These are phyloP conservation scores for Sinocyclocheilus maitianheensis DNA, from an alignment of 2,113 vertebrate genomes.

Conservation along the genomic window DNA sequence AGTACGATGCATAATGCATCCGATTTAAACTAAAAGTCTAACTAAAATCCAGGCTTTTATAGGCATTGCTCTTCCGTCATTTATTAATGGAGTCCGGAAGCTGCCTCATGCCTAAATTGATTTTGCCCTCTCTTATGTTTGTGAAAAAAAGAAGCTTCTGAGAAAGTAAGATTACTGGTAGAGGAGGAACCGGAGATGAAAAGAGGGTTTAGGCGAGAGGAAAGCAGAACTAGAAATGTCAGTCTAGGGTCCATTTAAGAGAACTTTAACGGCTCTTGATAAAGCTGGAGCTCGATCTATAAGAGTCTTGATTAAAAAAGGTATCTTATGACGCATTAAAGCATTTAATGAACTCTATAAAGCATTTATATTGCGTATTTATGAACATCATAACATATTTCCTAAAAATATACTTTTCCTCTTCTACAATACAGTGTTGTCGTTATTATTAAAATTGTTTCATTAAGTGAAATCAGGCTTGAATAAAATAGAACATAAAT, in stretches of 20 bases:
- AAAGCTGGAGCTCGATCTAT: constrained; percentile 3
- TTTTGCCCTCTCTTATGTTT: constrained; percentile 34
- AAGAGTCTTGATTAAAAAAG: constrained; percentile 16
- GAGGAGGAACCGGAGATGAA: constrained; percentile 17
- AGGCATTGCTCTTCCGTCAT: not conserved
- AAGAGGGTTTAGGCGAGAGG: not conserved
- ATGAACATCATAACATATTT: not conserved
- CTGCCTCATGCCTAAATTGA: not conserved
- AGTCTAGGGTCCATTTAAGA: constrained; percentile 31
- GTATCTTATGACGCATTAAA: constrained; percentile 39
- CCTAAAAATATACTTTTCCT: not conserved
- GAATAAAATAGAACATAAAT: not conserved
- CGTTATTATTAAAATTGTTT: not conserved
- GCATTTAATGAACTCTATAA: not conserved
- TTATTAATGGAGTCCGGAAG: constrained; percentile 32
- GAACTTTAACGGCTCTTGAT: constrained; percentile 14
- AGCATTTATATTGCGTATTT: not conserved
- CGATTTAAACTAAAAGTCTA: not conserved
- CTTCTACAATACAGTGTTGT: not conserved
- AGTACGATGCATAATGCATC: not conserved
- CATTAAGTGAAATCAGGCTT: not conserved
- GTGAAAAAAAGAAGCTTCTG: constrained; percentile 37
- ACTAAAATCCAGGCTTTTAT: constrained; percentile 6
- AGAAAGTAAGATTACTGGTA: constrained; percentile 30
- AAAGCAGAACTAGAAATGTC: constrained; percentile 2